Conservation (phyloP, 2,888 invertebrate genomes). For the Pyrocoelia pectoralis region DNA sequence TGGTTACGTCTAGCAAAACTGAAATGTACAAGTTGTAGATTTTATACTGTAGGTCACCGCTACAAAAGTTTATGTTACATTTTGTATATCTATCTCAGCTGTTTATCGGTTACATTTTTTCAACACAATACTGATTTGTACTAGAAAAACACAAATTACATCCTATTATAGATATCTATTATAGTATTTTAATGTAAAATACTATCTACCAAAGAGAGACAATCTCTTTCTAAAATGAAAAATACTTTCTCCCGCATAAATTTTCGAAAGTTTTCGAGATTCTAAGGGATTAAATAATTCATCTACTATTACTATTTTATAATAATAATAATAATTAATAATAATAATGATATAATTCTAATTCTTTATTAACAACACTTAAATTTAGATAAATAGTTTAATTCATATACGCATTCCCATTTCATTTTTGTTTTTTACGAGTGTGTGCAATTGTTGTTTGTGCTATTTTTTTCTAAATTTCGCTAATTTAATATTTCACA, state of each 20-base stretch:
- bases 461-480: slow-evolving; percentile 16
- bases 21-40: too few relatives aligned
- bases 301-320: neutral
- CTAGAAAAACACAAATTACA: slow-evolving; percentile 23
- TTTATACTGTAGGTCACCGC: too few relatives aligned
- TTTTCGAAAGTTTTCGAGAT: neutral
- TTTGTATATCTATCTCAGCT: too few relatives aligned
- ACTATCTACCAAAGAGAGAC: neutral
- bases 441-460: slow-evolving; percentile 17
- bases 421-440: slow-evolving; percentile 18
- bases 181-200: neutral
- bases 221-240: neutral
- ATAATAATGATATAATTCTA: neutral
- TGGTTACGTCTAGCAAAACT: neutral
- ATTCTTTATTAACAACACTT: slow-evolving; percentile 11
- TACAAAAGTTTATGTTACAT: too few relatives aligned
- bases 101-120: neutral
- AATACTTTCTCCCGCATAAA: too few relatives aligned
- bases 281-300: neutral
- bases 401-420: slow-evolving; percentile 29
- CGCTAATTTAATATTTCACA: neutral
- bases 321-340: neutral
- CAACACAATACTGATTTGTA: slow-evolving; percentile 22
- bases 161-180: too few relatives aligned
- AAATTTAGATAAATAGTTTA: slow-evolving; percentile 21